These are phyloP conservation scores for Drosophila nr. fundita DNA, from an alignment of 2,888 invertebrate genomes.

Conservation along the genomic window DNA sequence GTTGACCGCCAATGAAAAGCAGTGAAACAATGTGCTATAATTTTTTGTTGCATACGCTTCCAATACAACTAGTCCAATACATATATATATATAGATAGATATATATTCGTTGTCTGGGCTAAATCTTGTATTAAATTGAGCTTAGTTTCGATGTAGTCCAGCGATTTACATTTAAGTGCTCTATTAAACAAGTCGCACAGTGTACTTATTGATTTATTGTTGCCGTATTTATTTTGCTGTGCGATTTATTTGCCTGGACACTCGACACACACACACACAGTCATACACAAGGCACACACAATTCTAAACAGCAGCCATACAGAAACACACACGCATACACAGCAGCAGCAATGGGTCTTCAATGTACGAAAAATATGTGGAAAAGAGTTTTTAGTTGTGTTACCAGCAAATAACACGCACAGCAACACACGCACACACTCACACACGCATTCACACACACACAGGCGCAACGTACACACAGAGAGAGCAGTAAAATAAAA, in stretches of 20 bases:
- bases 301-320: constrained; percentile 62
- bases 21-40: constrained; percentile 38
- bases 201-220: constrained; percentile 76
- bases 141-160: background rate
- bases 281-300: constrained; percentile 25
- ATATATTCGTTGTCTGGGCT: background rate
- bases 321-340: constrained; percentile 23
- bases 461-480: constrained; percentile 5
- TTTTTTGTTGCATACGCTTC: constrained; percentile 14
- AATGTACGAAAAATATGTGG: constrained; percentile 56
- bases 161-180: constrained; percentile 24
- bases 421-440: constrained; percentile 13
- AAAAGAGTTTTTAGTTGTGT: constrained; percentile 72
- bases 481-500: constrained; percentile 64
- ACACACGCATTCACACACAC: background rate
- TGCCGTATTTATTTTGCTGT: constrained; percentile 65
- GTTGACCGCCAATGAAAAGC: constrained; percentile 45
- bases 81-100: background rate
- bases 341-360: constrained; percentile 42
- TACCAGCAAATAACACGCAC: constrained; percentile 67
- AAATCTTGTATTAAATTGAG: constrained; percentile 4
- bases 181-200: constrained; percentile 41
- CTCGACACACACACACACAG: constrained; percentile 26
- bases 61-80: background rate
- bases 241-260: constrained; percentile 67